Evolutionary conservation across 2,113 vertebrate genomes (phyloP).

Genomic region (Microtus pennsylvanicus): DNA sequence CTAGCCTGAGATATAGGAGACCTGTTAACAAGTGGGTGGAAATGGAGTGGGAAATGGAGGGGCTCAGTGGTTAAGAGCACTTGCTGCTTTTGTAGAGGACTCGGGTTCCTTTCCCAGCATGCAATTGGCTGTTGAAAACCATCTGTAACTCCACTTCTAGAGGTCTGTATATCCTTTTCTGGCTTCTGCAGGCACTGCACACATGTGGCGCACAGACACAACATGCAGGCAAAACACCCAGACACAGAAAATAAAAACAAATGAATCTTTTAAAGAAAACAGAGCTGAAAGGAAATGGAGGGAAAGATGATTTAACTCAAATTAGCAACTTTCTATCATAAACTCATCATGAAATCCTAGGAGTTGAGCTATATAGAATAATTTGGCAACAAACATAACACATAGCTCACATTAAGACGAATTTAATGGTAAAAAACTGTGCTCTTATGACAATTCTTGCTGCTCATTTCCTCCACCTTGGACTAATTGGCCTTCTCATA

Average conservation of each 20-base stretch:
- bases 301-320: background rate
- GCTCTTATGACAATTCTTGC: background rate
- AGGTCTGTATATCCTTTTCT: background rate
- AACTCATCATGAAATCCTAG: background rate
- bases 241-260: background rate
- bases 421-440: background rate
- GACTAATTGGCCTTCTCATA: slow-evolving; percentile 22
- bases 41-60: no score
- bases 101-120: background rate
- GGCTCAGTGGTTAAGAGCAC: background rate
- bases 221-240: background rate
- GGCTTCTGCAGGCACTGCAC: background rate
- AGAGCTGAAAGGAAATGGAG: background rate
- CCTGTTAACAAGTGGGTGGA: background rate
- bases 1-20: background rate
- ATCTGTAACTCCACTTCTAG: background rate
- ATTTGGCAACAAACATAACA: slow-evolving; percentile 21
- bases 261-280: background rate
- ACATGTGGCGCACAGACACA: background rate
- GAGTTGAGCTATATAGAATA: background rate
- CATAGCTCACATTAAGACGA: slow-evolving; percentile 16
- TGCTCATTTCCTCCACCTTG: background rate
- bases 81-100: background rate
- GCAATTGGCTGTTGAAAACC: background rate
- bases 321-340: slow-evolving; percentile 35